These are phyloP conservation scores for Steatocranus sp. DNA, from an alignment of 2,797 vertebrate genomes.

Conservation along the genomic window DNA sequence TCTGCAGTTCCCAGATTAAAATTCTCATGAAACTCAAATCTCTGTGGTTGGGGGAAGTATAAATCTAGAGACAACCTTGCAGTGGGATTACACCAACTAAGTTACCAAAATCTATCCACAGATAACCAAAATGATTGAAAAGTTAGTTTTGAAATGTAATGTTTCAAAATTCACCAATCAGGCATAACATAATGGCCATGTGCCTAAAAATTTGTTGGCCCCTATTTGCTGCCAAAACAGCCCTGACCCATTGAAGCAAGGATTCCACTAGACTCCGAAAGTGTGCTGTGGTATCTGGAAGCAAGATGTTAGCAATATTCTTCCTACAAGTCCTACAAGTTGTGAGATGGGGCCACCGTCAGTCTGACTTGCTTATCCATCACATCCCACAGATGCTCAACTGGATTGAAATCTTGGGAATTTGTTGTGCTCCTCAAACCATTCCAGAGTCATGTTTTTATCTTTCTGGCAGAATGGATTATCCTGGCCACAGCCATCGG, in stretches of 20 bases:
- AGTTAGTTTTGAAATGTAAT: not conserved
- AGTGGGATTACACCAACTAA: not conserved
- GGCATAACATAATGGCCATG: not conserved
- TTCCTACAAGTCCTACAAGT: not conserved
- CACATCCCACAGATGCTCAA: not conserved
- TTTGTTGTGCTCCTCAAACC: not conserved
- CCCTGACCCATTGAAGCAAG: not conserved
- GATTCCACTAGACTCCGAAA: not conserved
- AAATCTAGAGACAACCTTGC: not conserved
- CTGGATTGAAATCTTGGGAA: not conserved
- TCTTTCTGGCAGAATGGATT: not conserved
- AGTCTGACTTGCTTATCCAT: not conserved
- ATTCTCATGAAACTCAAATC: not conserved
- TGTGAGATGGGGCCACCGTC: not conserved
- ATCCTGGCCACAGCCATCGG: accelerated
- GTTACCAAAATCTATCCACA: not conserved
- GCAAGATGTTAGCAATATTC: not conserved
- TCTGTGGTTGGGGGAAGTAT: not conserved
- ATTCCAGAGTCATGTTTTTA: not conserved
- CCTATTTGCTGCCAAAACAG: not conserved
- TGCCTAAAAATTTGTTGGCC: not conserved
- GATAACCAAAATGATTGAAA: not conserved
- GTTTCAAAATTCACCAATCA: accelerated
- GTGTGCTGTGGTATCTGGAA: not conserved
- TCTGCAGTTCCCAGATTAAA: not conserved